Evolutionary conservation across 2,797 vertebrate genomes (phyloP).

Genomic region (Spea hammondii): DNA sequence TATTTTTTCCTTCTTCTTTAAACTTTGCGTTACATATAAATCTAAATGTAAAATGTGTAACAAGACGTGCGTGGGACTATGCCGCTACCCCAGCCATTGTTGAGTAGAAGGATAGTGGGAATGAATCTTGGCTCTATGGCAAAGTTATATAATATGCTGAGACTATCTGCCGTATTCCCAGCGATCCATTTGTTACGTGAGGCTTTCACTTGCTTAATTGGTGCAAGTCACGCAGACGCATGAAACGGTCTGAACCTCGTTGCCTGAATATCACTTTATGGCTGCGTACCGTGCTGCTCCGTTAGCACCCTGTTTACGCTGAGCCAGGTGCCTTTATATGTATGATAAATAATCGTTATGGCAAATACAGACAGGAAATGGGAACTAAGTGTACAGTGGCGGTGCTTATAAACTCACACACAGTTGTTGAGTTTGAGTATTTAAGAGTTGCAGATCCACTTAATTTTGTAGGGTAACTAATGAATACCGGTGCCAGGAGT

Average conservation of each 20-base stretch:
- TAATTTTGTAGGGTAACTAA: too few relatives aligned
- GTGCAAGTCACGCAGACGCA: conserved; percentile 15
- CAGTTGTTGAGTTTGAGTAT: too few relatives aligned
- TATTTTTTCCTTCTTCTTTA: too few relatives aligned
- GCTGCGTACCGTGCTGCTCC: conserved; percentile 5
- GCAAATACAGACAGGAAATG: neutral
- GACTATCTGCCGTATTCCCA: conserved; percentile 77
- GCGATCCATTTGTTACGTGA: conserved; percentile 82
- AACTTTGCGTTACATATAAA: too few relatives aligned
- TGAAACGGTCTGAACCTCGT: conserved; percentile 10
- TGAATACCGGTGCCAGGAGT: too few relatives aligned
- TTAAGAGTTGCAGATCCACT: too few relatives aligned
- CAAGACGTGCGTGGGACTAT: too few relatives aligned
- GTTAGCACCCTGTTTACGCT: conserved; percentile 37
- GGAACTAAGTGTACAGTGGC: neutral
- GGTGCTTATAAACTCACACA: too few relatives aligned
- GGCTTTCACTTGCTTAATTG: conserved; percentile 61
- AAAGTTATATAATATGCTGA: conserved; percentile 78
- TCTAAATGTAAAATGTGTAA: too few relatives aligned
- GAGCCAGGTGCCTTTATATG: conserved; percentile 1
- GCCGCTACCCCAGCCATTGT: too few relatives aligned
- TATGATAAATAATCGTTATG: neutral
- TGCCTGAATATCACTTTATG: conserved; percentile 3
- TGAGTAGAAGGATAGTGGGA: conserved; percentile 7
- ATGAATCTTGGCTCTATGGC: conserved; percentile 48